These are phyloP conservation scores for Chiloscyllium plagiosum DNA, from an alignment of 2,113 vertebrate species.

Conservation along the genomic window DNA sequence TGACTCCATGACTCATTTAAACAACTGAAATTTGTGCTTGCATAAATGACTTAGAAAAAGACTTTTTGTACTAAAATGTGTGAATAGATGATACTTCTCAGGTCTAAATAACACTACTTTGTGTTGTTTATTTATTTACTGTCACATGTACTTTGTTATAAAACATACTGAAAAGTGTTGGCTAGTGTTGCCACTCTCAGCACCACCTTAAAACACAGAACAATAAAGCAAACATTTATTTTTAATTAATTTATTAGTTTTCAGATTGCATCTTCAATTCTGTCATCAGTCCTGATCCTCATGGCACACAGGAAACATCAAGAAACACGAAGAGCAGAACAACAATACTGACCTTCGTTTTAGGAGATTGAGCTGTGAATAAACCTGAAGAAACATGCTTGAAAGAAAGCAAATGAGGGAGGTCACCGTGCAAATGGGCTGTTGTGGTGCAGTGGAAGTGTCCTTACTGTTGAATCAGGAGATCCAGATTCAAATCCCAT, in stretches of 20 bases:
- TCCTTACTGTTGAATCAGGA: too few species aligned
- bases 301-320: background rate
- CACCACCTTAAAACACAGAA: too few species aligned
- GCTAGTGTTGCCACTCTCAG: too few species aligned
- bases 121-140: background rate
- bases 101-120: background rate
- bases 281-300: background rate
- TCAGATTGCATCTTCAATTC: background rate
- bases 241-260: too few species aligned
- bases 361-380: too few species aligned
- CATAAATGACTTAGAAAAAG: background rate
- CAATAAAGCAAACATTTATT: too few species aligned
- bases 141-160: too few species aligned
- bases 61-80: background rate
- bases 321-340: background rate
- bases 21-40: background rate
- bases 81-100: background rate
- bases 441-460: too few species aligned
- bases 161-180: too few species aligned
- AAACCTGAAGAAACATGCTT: background rate
- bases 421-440: background rate
- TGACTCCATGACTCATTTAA: background rate
- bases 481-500: too few species aligned
- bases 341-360: background rate
- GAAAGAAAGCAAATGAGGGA: background rate